Conservation (phyloP, 2,888 invertebrate species). For the Buathra laborator region DNA sequence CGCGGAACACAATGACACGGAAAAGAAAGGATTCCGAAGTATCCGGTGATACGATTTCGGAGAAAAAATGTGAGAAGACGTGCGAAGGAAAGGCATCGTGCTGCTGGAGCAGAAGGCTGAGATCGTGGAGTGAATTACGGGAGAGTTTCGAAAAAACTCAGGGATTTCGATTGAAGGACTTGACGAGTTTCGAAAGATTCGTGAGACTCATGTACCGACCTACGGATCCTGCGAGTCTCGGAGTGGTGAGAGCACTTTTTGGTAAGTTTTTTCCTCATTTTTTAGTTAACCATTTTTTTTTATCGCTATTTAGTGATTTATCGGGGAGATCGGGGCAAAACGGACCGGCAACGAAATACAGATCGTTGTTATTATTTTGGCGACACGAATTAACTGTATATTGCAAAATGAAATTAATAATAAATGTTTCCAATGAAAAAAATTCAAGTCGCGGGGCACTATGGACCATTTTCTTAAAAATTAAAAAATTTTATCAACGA, state of each 20-base stretch:
- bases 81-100: not conserved
- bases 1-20: constrained; percentile 25
- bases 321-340: not conserved
- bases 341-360: too few relatives aligned
- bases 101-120: not conserved
- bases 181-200: constrained; percentile 85
- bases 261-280: constrained; percentile 87
- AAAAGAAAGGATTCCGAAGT: constrained; percentile 39
- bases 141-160: constrained; percentile 71
- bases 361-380: too few relatives aligned
- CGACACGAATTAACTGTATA: too few relatives aligned
- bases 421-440: too few relatives aligned
- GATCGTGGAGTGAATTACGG: constrained; percentile 55
- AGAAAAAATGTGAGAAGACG: constrained; percentile 24
- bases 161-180: constrained; percentile 77
- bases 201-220: constrained; percentile 88
- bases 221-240: constrained; percentile 92
- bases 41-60: not conserved
- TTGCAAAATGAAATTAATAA: too few relatives aligned
- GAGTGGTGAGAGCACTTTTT: constrained; percentile 92
- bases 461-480: not conserved
- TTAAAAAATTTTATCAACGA: too few relatives aligned
- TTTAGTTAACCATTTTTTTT: not conserved
- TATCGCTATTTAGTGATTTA: not conserved
- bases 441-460: not conserved